A percentile compares a stretch with the other conserved stretches of the same genome.
Evolutionary conservation across 2,888 invertebrate species (phyloP).

Genomic region (Latrodectus elegans): DNA sequence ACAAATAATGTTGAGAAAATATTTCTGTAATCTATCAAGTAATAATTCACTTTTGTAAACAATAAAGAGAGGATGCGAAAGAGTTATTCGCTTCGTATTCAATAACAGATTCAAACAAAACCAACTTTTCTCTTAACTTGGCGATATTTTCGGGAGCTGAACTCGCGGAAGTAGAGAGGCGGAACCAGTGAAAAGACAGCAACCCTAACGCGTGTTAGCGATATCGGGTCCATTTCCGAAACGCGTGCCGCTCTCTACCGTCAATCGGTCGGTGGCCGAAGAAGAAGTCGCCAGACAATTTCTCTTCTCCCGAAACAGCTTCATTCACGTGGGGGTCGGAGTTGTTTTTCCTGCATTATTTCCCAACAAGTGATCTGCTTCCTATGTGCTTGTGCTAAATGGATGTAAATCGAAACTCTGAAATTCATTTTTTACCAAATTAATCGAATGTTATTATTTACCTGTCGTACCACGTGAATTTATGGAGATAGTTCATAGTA

Average conservation of each 20-base stretch:
- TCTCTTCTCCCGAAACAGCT: slow-evolving; percentile 9
- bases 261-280: slow-evolving; percentile 48
- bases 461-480: too few species aligned
- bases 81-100: neutral
- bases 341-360: neutral
- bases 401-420: too few species aligned
- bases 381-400: too few species aligned
- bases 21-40: too few species aligned
- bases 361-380: too few species aligned
- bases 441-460: too few species aligned
- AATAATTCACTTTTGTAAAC: neutral
- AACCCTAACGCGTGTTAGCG: slow-evolving; percentile 54
- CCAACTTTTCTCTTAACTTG: neutral
- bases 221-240: slow-evolving; percentile 63
- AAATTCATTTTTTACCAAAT: too few species aligned
- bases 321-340: slow-evolving; percentile 41
- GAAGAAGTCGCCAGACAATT: neutral
- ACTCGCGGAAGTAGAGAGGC: neutral
- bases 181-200: slow-evolving; percentile 1
- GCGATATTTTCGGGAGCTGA: neutral
- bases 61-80: neutral
- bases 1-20: too few species aligned
- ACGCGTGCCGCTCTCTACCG: slow-evolving; percentile 50
- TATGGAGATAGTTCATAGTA: too few species aligned
- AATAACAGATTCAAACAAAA: too few species aligned